Conservation (phyloP, 1,140 invertebrate species). For the Trichonephila inaurata region DNA sequence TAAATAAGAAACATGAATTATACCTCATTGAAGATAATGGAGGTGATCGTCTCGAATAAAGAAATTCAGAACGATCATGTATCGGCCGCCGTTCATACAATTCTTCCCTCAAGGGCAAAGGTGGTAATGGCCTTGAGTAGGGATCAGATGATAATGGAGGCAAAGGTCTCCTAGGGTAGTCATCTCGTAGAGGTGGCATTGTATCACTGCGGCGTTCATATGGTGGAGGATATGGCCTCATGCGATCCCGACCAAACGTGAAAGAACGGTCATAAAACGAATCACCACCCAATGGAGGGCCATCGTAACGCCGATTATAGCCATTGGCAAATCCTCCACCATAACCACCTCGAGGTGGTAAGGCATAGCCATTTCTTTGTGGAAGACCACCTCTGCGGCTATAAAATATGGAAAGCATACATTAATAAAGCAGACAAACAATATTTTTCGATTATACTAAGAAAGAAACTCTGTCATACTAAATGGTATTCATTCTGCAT, state of each 20-base stretch:
- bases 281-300: constrained; percentile 65
- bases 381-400: constrained; percentile 58
- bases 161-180: neutral
- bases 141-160: constrained; percentile 64
- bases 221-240: constrained; percentile 67
- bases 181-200: constrained; percentile 51
- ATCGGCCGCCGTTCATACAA: constrained; percentile 70
- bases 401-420: neutral
- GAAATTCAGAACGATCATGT: constrained; percentile 62
- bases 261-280: constrained; percentile 73
- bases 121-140: constrained; percentile 66
- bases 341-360: constrained; percentile 62
- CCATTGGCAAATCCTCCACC: constrained; percentile 66
- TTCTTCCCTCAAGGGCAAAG: constrained; percentile 62
- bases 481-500: no score
- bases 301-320: constrained; percentile 56
- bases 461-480: no score
- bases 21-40: constrained; percentile 65
- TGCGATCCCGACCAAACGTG: constrained; percentile 61
- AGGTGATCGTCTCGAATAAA: constrained; percentile 70
- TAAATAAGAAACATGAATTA: neutral
- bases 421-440: no score
- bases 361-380: constrained; percentile 56
- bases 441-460: no score
- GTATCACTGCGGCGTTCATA: constrained; percentile 58